Evolutionary conservation across 2,113 vertebrate genomes (phyloP), one percentile per base, ranked within the genome.

Genomic region (human (Homo sapiens)): DNA sequence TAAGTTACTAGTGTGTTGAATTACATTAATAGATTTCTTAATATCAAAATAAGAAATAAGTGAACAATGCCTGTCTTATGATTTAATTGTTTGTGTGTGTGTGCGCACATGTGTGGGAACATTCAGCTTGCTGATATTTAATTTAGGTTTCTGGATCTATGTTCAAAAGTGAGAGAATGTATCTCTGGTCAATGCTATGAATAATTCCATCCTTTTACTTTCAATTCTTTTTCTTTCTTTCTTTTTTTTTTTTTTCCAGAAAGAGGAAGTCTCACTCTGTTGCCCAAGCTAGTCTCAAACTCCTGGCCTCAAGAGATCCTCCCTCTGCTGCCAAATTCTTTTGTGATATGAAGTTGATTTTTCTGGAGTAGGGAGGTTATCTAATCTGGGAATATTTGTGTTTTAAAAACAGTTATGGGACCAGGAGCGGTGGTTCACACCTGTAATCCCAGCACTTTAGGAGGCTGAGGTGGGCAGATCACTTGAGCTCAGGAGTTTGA

Each of bases 321-420:
- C 27, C 61, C 13, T 27, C 61, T 27, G 14, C 27, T 64, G 27
- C 61, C 27, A 18, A 1, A 5, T 18, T 0, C 8, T 43, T 80
- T 23, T 18, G 23, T 55, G 27, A 27, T 35, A 27, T 8, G 30
- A n/a, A 35, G 32, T 3, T 17, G 2, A 32, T 4, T 30, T 23
- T 10, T 25, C 8, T 18, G 10, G 20, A 1, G 13, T 7, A 11
- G 18, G 7, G 4, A 0, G 3, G 3, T 2, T 45, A 22, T 27
- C 57, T 18, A 16, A 13, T 8, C 45, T 38, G 61, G 16, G 25
- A 35, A 23, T 3, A 1, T 20, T 86, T 40, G 11, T 59, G 38
- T 70, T 85, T 83, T 32, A 16, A 18, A 64, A 92, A 50, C 32
- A 55, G 76, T 13, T 50, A 0, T 5, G 52, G 9, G 27, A 27